phyloP scores from a whole-genome alignment of 2,888 invertebrate species.

The Cephus rjabovi region DNA sequence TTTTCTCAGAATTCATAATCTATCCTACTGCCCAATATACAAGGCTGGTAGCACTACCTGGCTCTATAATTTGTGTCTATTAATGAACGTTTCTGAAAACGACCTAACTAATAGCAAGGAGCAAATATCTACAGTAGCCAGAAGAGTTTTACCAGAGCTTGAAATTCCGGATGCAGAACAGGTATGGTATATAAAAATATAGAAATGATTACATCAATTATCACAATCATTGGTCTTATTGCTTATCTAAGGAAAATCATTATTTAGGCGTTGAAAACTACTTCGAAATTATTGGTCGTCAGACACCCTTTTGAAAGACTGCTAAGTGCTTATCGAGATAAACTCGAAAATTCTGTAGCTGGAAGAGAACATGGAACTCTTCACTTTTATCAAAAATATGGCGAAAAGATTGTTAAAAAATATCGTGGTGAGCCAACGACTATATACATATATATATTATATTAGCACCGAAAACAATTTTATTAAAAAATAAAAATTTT shows the following conservation, averaged over 20 bases:
- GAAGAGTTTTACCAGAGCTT: conserved; percentile 55
- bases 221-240: background rate
- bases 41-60: conserved; percentile 68
- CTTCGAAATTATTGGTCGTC: conserved; percentile 69
- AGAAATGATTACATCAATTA: background rate
- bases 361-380: conserved; percentile 67
- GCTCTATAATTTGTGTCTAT: conserved; percentile 66
- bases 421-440: conserved; percentile 57
- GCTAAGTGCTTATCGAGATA: conserved; percentile 73
- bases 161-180: conserved; percentile 62
- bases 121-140: conserved; percentile 54
- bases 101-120: conserved; percentile 55
- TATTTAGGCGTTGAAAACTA: background rate
- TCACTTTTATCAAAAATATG: conserved; percentile 69
- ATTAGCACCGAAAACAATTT: conserved; percentile 8
- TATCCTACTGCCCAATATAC: conserved; percentile 68
- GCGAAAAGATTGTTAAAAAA: conserved; percentile 66
- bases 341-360: conserved; percentile 67
- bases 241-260: background rate
- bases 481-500: conserved; percentile 1
- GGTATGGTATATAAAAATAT: conserved; percentile 31
- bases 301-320: conserved; percentile 73
- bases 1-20: conserved; percentile 53
- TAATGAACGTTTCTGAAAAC: conserved; percentile 61
- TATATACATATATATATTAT: conserved; percentile 7